phyloP scores from a whole-genome alignment of 1,140 invertebrate genomes.

The Subanguina moxae region DNA sequence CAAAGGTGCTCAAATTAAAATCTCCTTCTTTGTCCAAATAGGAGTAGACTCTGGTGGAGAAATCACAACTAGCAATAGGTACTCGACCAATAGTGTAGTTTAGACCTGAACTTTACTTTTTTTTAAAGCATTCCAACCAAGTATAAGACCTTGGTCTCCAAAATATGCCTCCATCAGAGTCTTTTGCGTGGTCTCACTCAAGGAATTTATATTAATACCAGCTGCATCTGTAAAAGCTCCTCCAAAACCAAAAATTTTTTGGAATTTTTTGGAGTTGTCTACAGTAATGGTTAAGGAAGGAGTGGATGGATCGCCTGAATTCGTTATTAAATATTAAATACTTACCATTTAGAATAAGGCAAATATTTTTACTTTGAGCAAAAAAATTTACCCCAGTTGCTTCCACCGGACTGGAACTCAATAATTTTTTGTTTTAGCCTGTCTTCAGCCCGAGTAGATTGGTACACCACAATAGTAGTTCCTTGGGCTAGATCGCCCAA shows the following conservation, averaged over 20 bases:
- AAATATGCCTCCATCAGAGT: not conserved
- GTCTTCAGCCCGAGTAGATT: not conserved
- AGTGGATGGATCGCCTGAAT: not conserved
- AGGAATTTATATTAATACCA: conserved; percentile 58
- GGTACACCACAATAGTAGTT: not conserved
- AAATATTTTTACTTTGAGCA: no score
- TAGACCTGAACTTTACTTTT: conserved; percentile 61
- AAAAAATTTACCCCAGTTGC: not conserved
- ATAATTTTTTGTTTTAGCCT: not conserved
- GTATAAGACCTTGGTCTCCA: not conserved
- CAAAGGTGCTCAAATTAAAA: conserved; percentile 68
- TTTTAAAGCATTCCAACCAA: no score
- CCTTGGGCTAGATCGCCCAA: not conserved
- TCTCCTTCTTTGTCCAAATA: conserved; percentile 69
- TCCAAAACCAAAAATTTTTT: conserved; percentile 61
- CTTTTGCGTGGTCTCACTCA: conserved; percentile 12
- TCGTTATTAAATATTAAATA: not conserved
- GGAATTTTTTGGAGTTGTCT: conserved; percentile 5
- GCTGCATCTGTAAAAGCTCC: conserved; percentile 63
- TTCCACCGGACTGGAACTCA: not conserved
- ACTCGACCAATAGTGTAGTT: conserved; percentile 73
- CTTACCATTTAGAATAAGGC: no score
- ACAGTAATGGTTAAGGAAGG: not conserved
- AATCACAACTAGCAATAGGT: conserved; percentile 79
- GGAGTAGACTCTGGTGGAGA: conserved; percentile 70